Conservation (phyloP, 2,797 vertebrate species). For the Pterois miles region DNA sequence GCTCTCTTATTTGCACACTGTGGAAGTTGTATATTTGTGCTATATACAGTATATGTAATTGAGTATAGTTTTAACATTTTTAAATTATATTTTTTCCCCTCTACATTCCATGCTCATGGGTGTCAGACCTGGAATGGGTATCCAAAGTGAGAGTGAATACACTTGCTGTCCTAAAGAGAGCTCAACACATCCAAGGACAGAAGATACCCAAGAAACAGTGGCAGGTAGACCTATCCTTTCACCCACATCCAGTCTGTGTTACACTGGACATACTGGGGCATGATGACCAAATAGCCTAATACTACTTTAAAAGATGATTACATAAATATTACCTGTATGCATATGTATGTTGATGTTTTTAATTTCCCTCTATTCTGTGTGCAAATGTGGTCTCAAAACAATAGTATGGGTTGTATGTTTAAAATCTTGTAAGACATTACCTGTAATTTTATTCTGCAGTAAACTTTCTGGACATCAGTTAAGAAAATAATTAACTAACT, state of each 20-base stretch:
- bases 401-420: not conserved
- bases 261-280: not conserved
- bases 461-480: not conserved
- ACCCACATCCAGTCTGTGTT: not conserved
- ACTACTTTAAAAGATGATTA: not conserved
- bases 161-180: constrained; percentile 89
- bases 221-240: constrained; percentile 81
- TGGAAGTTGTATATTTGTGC: not conserved
- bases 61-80: too few relatives aligned
- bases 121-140: constrained; percentile 89
- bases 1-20: not conserved
- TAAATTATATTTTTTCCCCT: too few relatives aligned
- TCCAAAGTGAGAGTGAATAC: constrained; percentile 90
- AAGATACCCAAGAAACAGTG: constrained; percentile 90
- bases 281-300: not conserved
- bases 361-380: not conserved
- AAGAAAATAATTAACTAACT: not conserved
- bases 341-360: not conserved
- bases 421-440: too few relatives aligned
- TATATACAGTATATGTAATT: too few relatives aligned
- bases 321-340: not conserved
- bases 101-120: not conserved
- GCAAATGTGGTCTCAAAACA: not conserved
- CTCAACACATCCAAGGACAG: constrained; percentile 86
- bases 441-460: not conserved